These are phyloP conservation scores for Lepus europaeus DNA, from an alignment of 2,113 vertebrate genomes.

Conservation along the genomic window DNA sequence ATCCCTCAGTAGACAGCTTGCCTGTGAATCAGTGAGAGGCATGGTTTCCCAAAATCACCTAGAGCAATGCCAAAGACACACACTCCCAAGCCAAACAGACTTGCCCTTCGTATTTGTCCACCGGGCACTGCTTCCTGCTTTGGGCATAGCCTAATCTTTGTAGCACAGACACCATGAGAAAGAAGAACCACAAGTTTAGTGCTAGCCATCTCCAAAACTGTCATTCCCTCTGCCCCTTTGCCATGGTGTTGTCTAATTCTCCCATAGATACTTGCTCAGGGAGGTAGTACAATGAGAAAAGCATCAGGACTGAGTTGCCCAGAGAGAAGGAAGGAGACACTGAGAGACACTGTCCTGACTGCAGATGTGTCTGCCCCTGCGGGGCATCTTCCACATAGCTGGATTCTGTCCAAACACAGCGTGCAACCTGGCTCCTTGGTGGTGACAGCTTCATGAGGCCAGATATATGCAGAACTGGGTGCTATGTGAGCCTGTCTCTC, in stretches of 20 bases:
- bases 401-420: accelerated
- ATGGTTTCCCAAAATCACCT: background rate
- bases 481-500: background rate
- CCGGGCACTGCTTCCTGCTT: background rate
- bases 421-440: background rate
- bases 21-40: background rate
- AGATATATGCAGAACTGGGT: background rate
- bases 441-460: background rate
- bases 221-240: background rate
- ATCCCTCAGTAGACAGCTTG: background rate
- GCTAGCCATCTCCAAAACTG: background rate
- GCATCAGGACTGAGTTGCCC: background rate
- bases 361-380: background rate
- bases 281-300: background rate
- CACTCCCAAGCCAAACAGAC: background rate
- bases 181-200: background rate
- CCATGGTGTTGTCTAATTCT: accelerated
- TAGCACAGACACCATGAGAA: background rate
- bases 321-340: too few species aligned
- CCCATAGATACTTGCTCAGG: background rate
- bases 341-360: too few species aligned
- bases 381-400: background rate
- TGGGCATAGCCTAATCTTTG: background rate
- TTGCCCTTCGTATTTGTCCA: background rate
- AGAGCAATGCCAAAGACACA: background rate